Evolutionary conservation across 1,140 invertebrate genomes (phyloP).

Genomic region (Globodera ellingtonae): DNA sequence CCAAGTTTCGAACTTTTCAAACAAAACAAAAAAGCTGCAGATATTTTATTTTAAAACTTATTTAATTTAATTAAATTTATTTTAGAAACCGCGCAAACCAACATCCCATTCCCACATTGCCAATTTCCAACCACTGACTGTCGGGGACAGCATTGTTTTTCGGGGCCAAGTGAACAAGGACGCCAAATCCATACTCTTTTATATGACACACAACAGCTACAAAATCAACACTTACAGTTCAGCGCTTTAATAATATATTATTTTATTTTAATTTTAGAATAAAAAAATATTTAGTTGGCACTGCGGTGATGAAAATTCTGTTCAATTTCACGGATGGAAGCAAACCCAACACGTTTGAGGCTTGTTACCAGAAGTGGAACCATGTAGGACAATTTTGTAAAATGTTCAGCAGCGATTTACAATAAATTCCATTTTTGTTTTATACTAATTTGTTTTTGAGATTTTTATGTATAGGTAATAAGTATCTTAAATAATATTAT

Average conservation of each 20-base stretch:
- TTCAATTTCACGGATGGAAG: neutral
- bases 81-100: neutral
- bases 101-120: neutral
- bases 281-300: neutral
- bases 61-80: neutral
- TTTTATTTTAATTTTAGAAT: neutral
- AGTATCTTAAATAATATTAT: too few species aligned
- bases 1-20: too few species aligned
- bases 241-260: too few species aligned
- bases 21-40: too few species aligned
- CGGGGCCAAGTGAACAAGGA: neutral
- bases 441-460: too few species aligned
- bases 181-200: neutral
- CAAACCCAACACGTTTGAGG: neutral
- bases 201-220: neutral
- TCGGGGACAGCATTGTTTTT: neutral
- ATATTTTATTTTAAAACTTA: too few species aligned
- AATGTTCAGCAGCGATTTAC: neutral
- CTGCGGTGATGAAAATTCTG: neutral
- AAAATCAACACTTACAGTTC: neutral
- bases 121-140: neutral
- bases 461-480: too few species aligned
- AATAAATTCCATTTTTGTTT: too few species aligned
- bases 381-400: neutral
- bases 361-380: neutral